Percentiles rank a stretch among this genome's conserved stretches.
Evolutionary conservation across 2,113 vertebrate species (phyloP).

Genomic region (Pardalotus punctatus): DNA sequence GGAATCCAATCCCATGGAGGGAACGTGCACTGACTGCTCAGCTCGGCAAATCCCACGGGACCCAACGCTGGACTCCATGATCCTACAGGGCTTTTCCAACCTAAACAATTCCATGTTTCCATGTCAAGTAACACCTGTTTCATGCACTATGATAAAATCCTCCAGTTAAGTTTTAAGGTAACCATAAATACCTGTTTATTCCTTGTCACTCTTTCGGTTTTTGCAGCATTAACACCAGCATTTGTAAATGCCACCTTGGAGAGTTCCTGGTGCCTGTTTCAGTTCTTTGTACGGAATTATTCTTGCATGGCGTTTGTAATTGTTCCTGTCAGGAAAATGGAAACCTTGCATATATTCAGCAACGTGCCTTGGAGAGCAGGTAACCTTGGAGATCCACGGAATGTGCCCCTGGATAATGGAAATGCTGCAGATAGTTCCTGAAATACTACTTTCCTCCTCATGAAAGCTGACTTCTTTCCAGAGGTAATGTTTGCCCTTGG

Average conservation of each 20-base stretch:
- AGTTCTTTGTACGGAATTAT: slow-evolving; percentile 59
- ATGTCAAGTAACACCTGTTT: background rate
- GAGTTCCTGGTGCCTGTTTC: slow-evolving; percentile 42
- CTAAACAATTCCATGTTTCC: too few relatives aligned
- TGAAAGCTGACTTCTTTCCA: slow-evolving; percentile 56
- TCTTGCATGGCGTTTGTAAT: slow-evolving; percentile 75
- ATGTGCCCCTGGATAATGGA: slow-evolving; percentile 69
- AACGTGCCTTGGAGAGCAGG: slow-evolving; percentile 65
- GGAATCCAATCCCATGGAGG: background rate
- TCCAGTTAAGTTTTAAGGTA: background rate
- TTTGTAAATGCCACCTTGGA: slow-evolving; percentile 49
- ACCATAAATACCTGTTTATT: background rate
- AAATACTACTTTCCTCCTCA: background rate
- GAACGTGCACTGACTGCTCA: background rate
- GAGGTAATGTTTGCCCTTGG: slow-evolving; percentile 64
- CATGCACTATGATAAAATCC: background rate
- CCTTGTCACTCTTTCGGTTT: background rate
- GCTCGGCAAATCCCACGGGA: fast-evolving
- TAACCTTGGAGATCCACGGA: slow-evolving; percentile 73
- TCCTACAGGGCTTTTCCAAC: background rate
- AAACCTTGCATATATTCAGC: slow-evolving; percentile 68
- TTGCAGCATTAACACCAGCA: slow-evolving; percentile 46
- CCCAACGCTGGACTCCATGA: background rate
- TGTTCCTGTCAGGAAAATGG: slow-evolving; percentile 78
- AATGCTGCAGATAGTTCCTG: slow-evolving; percentile 63